Conservation (phyloP, 2,113 vertebrate genomes). For the Psilopsiagon aurifrons region DNA sequence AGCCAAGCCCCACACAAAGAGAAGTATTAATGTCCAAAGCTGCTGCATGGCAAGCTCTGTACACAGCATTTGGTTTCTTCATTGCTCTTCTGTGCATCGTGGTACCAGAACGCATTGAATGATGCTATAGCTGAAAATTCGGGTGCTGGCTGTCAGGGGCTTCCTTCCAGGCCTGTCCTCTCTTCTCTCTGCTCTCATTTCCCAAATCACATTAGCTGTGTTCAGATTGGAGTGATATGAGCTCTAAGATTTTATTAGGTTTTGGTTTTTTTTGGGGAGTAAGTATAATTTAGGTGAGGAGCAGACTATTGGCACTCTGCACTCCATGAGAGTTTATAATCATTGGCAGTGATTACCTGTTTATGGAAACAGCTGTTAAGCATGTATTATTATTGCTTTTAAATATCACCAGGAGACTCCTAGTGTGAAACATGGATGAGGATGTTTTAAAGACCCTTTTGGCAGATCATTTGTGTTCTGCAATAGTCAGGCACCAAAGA, state of each 20-base stretch:
- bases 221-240: background rate
- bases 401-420: background rate
- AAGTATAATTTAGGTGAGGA: background rate
- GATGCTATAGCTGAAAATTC: background rate
- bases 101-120: fast-evolving
- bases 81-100: background rate
- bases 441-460: background rate
- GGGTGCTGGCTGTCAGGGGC: background rate
- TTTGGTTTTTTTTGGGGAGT: background rate
- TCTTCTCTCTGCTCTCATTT: background rate
- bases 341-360: background rate
- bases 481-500: background rate
- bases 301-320: background rate
- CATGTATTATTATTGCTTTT: background rate
- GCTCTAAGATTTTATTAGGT: background rate
- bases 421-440: background rate
- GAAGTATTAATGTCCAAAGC: background rate
- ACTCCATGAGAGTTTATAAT: background rate
- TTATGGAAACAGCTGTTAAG: background rate
- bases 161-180: no score
- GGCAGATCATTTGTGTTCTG: background rate
- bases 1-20: background rate
- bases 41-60: background rate
- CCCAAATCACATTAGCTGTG: background rate
- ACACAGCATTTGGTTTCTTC: background rate